These are phyloP conservation scores for Diachasma alloeum DNA, from an alignment of 1,140 invertebrate genomes.

Conservation along the genomic window DNA sequence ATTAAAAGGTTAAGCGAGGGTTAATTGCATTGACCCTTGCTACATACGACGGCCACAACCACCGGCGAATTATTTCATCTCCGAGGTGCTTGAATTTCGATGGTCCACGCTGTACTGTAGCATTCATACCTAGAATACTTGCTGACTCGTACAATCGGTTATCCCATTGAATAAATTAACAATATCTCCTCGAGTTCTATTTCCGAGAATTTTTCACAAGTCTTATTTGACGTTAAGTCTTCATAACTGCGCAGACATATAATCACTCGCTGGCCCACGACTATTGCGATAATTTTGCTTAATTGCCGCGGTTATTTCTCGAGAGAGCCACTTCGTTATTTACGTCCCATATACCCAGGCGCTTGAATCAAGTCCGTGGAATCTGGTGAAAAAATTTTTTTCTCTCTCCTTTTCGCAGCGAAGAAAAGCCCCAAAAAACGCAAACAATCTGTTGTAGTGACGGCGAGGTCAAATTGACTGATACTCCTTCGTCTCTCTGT, in stretches of 20 bases:
- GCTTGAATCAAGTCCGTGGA: background rate
- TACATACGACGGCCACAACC: background rate
- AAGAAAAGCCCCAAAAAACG: conserved; percentile 5
- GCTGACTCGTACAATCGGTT: background rate
- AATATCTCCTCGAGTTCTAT: background rate
- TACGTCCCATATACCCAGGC: background rate
- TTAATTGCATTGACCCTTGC: conserved; percentile 29
- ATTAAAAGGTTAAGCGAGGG: conserved; percentile 31
- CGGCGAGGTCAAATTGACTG: conserved; percentile 30
- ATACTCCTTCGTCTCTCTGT: background rate
- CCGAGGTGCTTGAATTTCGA: conserved; percentile 24
- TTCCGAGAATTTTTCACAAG: background rate
- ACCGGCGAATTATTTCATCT: conserved; percentile 27
- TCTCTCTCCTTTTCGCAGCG: background rate
- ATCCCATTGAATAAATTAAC: conserved; percentile 14
- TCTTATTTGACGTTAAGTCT: background rate
- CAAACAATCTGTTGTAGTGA: conserved; percentile 11
- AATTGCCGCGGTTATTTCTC: conserved; percentile 17
- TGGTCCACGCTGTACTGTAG: background rate
- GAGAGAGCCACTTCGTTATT: conserved; percentile 20
- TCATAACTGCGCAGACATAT: background rate
- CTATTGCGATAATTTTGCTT: conserved; percentile 24
- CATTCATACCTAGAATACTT: background rate
- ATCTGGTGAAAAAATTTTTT: background rate
- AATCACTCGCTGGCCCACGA: conserved; percentile 14